Conservation (phyloP, 2,113 vertebrate genomes). For the Ciconia maguari region DNA sequence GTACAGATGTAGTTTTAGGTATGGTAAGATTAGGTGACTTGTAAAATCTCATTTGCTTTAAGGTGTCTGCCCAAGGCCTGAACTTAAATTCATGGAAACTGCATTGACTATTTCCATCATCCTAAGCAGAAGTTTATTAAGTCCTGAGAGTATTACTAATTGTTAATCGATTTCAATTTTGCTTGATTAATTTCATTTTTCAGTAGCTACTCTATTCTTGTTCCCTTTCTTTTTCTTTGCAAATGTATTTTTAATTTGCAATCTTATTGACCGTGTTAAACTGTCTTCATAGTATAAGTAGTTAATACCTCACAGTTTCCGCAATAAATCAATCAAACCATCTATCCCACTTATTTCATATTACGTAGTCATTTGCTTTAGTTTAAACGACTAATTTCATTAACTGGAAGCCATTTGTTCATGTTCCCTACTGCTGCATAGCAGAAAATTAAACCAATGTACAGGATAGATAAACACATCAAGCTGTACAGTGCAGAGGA, state of each 20-base stretch:
- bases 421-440: background rate
- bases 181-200: conserved; percentile 26
- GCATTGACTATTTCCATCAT: background rate
- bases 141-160: background rate
- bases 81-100: background rate
- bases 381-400: conserved; percentile 1
- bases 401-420: background rate
- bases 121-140: background rate
- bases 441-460: background rate
- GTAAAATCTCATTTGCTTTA: background rate
- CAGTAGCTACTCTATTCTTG: background rate
- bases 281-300: background rate
- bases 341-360: background rate
- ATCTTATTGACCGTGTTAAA: background rate
- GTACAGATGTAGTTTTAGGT: background rate
- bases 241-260: conserved; percentile 30
- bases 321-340: background rate
- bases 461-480: background rate
- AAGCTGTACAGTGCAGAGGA: background rate
- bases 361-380: background rate
- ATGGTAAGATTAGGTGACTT: background rate
- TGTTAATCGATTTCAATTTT: background rate
- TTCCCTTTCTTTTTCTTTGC: background rate
- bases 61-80: background rate
- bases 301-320: background rate